These are phyloP conservation scores for Drosophila lowei DNA, from an alignment of 1,140 invertebrate genomes.

Conservation along the genomic window DNA sequence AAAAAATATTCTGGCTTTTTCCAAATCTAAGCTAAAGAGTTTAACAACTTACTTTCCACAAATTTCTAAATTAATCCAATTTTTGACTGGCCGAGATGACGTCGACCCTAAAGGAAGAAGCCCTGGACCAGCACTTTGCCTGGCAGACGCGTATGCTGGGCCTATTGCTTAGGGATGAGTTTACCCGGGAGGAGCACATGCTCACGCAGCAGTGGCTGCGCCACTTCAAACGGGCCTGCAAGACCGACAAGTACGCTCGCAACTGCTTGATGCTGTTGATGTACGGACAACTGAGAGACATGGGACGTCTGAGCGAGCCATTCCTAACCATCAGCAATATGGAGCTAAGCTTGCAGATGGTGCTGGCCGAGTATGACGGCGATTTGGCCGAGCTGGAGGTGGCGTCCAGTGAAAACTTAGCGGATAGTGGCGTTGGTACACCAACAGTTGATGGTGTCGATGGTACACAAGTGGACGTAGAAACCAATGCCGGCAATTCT, in stretches of 20 bases:
- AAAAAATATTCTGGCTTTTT: too few relatives aligned
- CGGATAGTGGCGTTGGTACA: too few relatives aligned
- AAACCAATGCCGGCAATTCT: not conserved
- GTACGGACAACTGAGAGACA: conserved; percentile 40
- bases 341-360: conserved; percentile 25
- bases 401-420: not conserved
- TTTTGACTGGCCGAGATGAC: conserved; percentile 20
- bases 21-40: too few relatives aligned
- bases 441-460: too few relatives aligned
- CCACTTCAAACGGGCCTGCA: conserved; percentile 17
- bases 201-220: conserved; percentile 44
- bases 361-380: conserved; percentile 41
- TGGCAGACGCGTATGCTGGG: conserved; percentile 37
- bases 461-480: not conserved
- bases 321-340: conserved; percentile 38
- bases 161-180: conserved; percentile 11
- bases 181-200: conserved; percentile 20
- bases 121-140: conserved; percentile 50
- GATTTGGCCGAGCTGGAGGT: not conserved
- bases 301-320: conserved; percentile 39
- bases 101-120: conserved; percentile 28
- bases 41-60: too few relatives aligned
- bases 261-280: conserved; percentile 65
- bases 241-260: conserved; percentile 47
- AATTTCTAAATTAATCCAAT: too few relatives aligned